Percentiles rank a stretch among this genome's conserved stretches.
Evolutionary conservation across 2,113 vertebrate genomes (phyloP).

Genomic region (Hippocampus guttulatus): DNA sequence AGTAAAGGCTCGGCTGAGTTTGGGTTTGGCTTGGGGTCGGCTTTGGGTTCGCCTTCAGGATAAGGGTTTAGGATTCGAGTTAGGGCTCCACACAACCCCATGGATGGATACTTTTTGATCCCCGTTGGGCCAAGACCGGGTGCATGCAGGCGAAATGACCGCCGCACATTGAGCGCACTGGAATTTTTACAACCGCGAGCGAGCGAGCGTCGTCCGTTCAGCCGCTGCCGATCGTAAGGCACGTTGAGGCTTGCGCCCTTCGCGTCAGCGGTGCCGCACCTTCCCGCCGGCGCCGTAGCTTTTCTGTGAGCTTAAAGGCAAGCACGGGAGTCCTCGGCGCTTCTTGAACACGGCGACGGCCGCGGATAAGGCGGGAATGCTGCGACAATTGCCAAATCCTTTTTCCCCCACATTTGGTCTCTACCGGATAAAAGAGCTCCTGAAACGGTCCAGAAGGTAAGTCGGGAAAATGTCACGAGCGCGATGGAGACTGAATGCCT

Average conservation of each 20-base stretch:
- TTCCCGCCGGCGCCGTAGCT: not conserved
- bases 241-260: constrained; percentile 42
- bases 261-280: constrained; percentile 28
- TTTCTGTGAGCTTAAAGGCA: constrained; percentile 4
- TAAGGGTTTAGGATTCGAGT: no score
- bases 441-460: constrained; percentile 57
- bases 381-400: constrained; percentile 53
- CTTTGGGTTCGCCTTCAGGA: no score
- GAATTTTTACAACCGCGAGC: constrained; percentile 41
- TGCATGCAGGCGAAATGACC: no score
- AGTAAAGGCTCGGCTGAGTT: no score
- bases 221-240: constrained; percentile 1
- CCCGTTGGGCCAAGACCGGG: no score
- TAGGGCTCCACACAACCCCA: no score
- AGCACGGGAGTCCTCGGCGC: not conserved
- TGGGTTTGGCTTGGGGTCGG: no score
- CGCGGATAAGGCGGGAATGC: constrained; percentile 13
- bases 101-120: no score
- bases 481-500: not conserved
- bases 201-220: not conserved
- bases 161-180: not conserved
- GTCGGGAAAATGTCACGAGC: not conserved
- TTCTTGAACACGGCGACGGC: not conserved
- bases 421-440: constrained; percentile 52
- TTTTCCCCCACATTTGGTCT: constrained; percentile 55